phyloP scores from a whole-genome alignment of 37 sponge, comb jelly and placozoan species.

The Haliclona indistincta region DNA sequence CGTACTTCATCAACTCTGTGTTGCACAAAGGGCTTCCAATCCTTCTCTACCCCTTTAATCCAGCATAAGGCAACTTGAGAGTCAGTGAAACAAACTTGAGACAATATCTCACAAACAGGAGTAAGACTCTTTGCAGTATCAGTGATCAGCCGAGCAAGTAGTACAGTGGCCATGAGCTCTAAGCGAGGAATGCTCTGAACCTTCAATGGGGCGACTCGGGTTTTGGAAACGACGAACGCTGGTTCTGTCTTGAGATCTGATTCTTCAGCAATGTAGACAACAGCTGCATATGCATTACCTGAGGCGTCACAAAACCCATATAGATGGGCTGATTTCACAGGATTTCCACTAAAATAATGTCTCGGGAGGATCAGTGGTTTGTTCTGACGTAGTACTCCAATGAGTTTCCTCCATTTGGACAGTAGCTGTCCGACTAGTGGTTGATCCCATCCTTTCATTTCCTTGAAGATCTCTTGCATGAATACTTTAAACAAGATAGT shows the following conservation, averaged over 20 bases:
- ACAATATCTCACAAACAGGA: not conserved
- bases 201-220: constrained; percentile 43
- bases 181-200: constrained; percentile 28
- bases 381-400: not conserved
- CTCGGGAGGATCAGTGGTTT: constrained; percentile 6
- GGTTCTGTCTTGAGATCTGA: constrained; percentile 19
- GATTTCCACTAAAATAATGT: too few relatives aligned
- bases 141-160: constrained; percentile 24
- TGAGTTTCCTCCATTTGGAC: constrained; percentile 17
- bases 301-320: constrained; percentile 37
- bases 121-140: constrained; percentile 13
- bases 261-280: constrained; percentile 13
- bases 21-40: constrained; percentile 36
- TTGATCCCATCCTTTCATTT: constrained; percentile 23
- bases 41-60: constrained; percentile 18
- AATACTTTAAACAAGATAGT: constrained; percentile 24
- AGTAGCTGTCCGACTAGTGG: constrained; percentile 19
- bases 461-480: constrained; percentile 7
- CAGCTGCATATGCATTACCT: too few relatives aligned
- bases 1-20: constrained; percentile 19
- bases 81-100: constrained; percentile 22
- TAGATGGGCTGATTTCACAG: too few relatives aligned
- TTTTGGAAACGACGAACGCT: constrained; percentile 22
- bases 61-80: constrained; percentile 30
- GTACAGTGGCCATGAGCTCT: constrained; percentile 27